Conservation (phyloP, 2,797 vertebrate species). For the Protosalanx chinensis region DNA sequence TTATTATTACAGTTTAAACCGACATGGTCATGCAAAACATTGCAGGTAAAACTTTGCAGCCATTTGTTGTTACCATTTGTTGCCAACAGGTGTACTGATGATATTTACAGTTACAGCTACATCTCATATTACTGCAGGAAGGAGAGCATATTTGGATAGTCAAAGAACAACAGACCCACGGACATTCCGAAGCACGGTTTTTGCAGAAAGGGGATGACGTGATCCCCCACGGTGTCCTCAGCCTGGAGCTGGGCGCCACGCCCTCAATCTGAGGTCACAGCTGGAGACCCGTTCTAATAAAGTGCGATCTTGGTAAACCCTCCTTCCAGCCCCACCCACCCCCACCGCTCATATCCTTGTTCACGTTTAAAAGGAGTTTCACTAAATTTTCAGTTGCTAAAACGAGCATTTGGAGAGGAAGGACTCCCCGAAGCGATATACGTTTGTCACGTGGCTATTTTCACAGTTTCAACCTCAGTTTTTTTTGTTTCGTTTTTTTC, state of each 20-base stretch:
- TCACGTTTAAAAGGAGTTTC: neutral
- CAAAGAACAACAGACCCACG: conserved; percentile 32
- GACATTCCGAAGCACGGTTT: conserved; percentile 33
- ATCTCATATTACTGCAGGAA: conserved; percentile 43
- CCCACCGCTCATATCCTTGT: neutral
- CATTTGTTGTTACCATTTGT: conserved; percentile 46
- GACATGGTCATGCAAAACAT: conserved; percentile 68
- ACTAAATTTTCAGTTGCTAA: neutral
- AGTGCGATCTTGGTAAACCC: conserved; percentile 17
- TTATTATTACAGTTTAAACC: conserved; percentile 7
- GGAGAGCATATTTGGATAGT: conserved; percentile 51
- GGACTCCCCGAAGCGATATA: neutral
- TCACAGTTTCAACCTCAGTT: conserved; percentile 16
- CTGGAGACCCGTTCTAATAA: conserved; percentile 12
- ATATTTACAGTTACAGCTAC: conserved; percentile 52
- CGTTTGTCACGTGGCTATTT: conserved; percentile 4
- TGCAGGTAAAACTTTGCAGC: conserved; percentile 51
- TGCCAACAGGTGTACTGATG: conserved; percentile 52
- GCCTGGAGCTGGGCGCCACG: conserved; percentile 36
- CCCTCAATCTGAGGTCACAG: neutral
- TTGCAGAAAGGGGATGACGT: conserved; percentile 21
- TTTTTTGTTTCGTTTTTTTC: neutral
- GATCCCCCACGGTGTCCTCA: conserved; percentile 34
- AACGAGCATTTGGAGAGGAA: conserved; percentile 6
- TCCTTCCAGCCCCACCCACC: neutral